Evolutionary conservation across 1,140 invertebrate species (phyloP).

Genomic region (Orussus abietinus): DNA sequence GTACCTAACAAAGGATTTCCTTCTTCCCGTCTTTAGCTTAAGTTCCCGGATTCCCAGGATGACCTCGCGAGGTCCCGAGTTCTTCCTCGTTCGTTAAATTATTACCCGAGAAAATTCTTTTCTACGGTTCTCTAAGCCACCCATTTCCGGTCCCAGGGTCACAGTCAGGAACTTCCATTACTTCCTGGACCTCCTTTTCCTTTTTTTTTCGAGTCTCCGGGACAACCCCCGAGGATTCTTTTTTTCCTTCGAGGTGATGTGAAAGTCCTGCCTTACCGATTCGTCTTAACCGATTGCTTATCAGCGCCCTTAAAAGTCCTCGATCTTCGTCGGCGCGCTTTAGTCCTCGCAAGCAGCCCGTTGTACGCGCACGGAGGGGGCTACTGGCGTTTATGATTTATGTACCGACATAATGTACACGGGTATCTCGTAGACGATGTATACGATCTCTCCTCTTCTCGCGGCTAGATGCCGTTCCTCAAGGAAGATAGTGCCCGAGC

Average conservation of each 20-base stretch:
- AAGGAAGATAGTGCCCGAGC: conserved; percentile 16
- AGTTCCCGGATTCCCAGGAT: not conserved
- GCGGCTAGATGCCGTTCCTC: conserved; percentile 1
- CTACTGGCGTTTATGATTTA: conserved; percentile 44
- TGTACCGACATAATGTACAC: conserved; percentile 25
- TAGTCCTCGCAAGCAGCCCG: no score
- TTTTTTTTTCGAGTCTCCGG: no score
- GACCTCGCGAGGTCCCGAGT: not conserved
- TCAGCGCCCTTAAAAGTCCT: no score
- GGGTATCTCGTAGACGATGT: conserved; percentile 7
- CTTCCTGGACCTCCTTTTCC: no score
- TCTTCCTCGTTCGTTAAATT: not conserved
- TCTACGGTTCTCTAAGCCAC: not conserved
- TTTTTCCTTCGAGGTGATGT: no score
- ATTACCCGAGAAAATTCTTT: not conserved
- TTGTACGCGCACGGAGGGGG: no score
- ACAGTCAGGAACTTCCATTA: no score
- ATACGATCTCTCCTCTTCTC: conserved; percentile 5
- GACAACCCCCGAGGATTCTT: no score
- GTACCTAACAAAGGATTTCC: not conserved
- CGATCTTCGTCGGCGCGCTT: no score
- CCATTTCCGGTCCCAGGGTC: not conserved
- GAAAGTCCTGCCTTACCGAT: no score
- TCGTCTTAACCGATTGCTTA: no score
- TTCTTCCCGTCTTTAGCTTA: no score